These are phyloP conservation scores for Flabesymbios commensalis DNA, from an alignment of 2,888 invertebrate species.

Conservation along the genomic window DNA sequence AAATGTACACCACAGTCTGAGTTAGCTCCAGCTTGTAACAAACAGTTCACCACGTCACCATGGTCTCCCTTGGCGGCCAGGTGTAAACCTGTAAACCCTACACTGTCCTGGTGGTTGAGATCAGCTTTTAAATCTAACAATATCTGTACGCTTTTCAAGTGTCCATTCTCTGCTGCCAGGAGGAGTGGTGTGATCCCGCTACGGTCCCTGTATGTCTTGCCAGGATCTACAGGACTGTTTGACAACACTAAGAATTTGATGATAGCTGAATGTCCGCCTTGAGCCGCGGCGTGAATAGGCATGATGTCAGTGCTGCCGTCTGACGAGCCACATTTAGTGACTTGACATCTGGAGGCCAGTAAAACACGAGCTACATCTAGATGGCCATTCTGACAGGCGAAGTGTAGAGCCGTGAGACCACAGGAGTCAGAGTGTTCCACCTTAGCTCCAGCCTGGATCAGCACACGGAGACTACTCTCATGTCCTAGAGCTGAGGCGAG, in stretches of 20 bases:
- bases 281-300: constrained; percentile 32
- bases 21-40: constrained; percentile 41
- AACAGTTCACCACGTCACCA: constrained; percentile 28
- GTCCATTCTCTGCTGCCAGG: constrained; percentile 35
- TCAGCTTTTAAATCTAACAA: constrained; percentile 40
- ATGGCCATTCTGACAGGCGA: constrained; percentile 29
- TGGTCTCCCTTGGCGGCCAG: constrained; percentile 34
- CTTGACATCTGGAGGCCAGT: constrained; percentile 22
- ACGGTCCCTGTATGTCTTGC: constrained; percentile 19
- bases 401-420: constrained; percentile 34
- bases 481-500: constrained; percentile 31
- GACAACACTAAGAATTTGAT: constrained; percentile 29
- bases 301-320: constrained; percentile 25
- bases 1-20: constrained; percentile 29
- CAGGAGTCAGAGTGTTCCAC: constrained; percentile 23
- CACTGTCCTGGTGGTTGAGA: constrained; percentile 40
- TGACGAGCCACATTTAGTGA: constrained; percentile 11
- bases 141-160: constrained; percentile 34
- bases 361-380: constrained; percentile 28
- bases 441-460: constrained; percentile 24
- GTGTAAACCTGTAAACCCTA: constrained; percentile 38
- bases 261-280: constrained; percentile 30
- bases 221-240: constrained; percentile 25
- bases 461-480: constrained; percentile 18
- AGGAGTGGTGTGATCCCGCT: constrained; percentile 33